A percentile compares a stretch with the other conserved stretches of the same genome.
phyloP scores from a whole-genome alignment of 1,140 invertebrate species.

The Argopecten irradians region DNA sequence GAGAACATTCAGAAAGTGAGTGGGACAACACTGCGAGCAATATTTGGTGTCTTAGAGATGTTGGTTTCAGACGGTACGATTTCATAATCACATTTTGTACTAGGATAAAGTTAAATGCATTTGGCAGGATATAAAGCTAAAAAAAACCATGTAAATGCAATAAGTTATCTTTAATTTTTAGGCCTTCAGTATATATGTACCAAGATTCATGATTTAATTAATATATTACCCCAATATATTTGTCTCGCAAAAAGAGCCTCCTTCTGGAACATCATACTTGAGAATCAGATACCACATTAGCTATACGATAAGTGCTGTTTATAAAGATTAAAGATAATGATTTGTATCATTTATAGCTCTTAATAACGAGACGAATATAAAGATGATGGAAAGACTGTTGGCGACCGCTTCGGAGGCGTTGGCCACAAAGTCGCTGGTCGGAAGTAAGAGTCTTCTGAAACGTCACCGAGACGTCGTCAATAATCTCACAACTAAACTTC shows the following conservation, averaged over 20 bases:
- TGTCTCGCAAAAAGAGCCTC: too few species aligned
- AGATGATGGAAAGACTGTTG: not conserved
- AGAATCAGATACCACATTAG: too few species aligned
- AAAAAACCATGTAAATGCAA: too few species aligned
- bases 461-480: constrained; percentile 4
- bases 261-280: too few species aligned
- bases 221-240: too few species aligned
- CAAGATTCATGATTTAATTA: too few species aligned
- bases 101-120: not conserved
- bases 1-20: not conserved
- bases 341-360: constrained; percentile 27
- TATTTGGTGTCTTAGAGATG: constrained; percentile 8
- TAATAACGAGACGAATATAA: not conserved
- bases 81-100: not conserved
- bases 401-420: not conserved
- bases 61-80: constrained; percentile 12
- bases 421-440: not conserved
- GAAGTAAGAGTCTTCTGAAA: constrained; percentile 24
- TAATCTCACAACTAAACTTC: not conserved
- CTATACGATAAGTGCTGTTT: too few species aligned
- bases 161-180: too few species aligned
- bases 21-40: constrained; percentile 16
- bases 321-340: not conserved
- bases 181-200: too few species aligned
- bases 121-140: too few species aligned